Evolutionary conservation across 2,888 invertebrate genomes (phyloP), one percentile per base, ranked within the genome.

Genomic region (Melanchra persicariae): DNA sequence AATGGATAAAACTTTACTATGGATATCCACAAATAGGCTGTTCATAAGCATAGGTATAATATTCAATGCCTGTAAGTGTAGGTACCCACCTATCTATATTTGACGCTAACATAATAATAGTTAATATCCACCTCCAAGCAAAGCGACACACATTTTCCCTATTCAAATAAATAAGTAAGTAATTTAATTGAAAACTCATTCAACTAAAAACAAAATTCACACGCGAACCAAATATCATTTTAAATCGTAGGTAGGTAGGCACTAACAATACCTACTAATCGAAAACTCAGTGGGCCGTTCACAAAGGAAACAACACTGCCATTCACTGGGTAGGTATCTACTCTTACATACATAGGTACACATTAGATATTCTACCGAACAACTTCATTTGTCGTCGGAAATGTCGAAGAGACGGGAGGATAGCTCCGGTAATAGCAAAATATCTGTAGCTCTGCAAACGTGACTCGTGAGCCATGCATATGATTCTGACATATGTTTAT

Each of bases 381-480:
- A 86, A 87, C 88, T 90, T 91, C 91, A 91, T 93, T 92, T 92
- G 89, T 87, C 83, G 79, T 81, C 85, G 89, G 90, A 91, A 91
- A 91, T 90, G 90, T 86, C 75, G 77, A 74, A 73, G 79, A 83
- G 84, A 83, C 81, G 74, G 79, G 55, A 47, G 74, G 66, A 30
- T 70, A 79, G 80, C 45, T 78, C 84, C 63, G 71, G 83, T 78
- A 84, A 85, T 85, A 86, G 81, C 65, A 75, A 84, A 85, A 85
- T 74, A 59, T 79, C 54, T 49, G 58, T 52, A 49, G 37, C 84
- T 79, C 82, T 79, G 86, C 87, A 71, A 81, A 84, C 76, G 69
- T 57, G 79, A 79, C 71, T 77, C 76, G 69, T 57, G 79, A 79
- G 72, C 78, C 78, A 61, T 77, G 82, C 81, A 82, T 81, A 81